These are phyloP conservation scores for Leucania comma DNA, from an alignment of 2,888 invertebrate species.

Conservation along the genomic window DNA sequence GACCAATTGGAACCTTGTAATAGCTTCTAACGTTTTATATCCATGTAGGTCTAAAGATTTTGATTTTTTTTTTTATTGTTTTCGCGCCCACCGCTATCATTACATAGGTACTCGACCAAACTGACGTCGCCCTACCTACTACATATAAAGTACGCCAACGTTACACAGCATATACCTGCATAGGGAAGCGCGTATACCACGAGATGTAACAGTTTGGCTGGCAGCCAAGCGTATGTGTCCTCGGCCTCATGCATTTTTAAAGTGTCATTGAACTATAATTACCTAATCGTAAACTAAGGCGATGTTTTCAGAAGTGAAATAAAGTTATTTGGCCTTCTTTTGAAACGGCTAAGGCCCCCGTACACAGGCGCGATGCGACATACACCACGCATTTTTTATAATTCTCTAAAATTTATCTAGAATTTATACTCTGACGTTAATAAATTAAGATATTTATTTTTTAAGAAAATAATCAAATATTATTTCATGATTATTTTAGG, in stretches of 20 bases:
- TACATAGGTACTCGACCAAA: conserved; percentile 1
- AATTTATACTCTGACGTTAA: no score
- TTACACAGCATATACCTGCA: conserved; percentile 26
- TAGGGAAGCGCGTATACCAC: conserved; percentile 56
- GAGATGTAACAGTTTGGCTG: conserved; percentile 52
- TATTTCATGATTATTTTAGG: no score
- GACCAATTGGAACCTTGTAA: no score
- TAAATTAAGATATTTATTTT: no score
- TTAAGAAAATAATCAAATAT: no score
- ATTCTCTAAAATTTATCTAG: neutral
- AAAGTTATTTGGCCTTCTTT: neutral
- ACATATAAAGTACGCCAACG: conserved; percentile 11
- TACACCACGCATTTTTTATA: neutral
- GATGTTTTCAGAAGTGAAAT: conserved; percentile 21
- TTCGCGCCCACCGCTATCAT: no score
- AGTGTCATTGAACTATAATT: conserved; percentile 71
- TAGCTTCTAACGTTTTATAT: no score
- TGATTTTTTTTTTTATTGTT: no score
- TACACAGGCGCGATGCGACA: neutral
- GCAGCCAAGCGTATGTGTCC: conserved; percentile 60
- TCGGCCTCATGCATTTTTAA: conserved; percentile 54
- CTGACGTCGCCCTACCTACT: neutral
- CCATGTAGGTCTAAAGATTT: no score
- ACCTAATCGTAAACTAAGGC: conserved; percentile 59
- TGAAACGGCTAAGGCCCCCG: neutral